phyloP scores from a whole-genome alignment of 2,113 vertebrate species.

The Lota lota region DNA sequence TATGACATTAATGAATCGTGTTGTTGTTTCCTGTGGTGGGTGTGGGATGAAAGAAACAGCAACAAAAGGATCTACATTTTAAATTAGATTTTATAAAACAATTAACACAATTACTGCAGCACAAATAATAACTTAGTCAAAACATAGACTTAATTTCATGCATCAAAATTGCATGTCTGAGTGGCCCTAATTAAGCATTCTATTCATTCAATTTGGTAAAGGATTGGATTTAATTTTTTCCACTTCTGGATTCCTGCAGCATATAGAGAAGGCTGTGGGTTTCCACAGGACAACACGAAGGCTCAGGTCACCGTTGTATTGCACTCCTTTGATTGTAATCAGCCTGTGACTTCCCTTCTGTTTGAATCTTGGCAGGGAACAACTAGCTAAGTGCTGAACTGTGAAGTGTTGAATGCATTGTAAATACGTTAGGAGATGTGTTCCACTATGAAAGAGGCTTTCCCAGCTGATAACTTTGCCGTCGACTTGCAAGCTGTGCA shows the following conservation, averaged over 20 bases:
- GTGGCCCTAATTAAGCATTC: conserved; percentile 25
- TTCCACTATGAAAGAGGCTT: conserved; percentile 67
- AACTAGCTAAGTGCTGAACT: conserved; percentile 68
- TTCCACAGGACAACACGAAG: conserved; percentile 1
- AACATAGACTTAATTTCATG: conserved; percentile 17
- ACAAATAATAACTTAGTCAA: too few relatives aligned
- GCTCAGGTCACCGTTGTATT: conserved; percentile 47
- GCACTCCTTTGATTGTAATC: conserved; percentile 69
- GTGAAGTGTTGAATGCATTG: conserved; percentile 52
- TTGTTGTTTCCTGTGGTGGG: too few relatives aligned
- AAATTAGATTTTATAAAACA: neutral
- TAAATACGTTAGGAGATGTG: conserved; percentile 65
- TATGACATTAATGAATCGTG: too few relatives aligned
- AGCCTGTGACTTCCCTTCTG: conserved; percentile 51
- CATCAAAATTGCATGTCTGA: conserved; percentile 34
- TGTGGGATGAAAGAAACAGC: too few relatives aligned
- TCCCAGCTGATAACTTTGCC: conserved; percentile 71
- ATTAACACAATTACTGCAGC: neutral
- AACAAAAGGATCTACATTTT: too few relatives aligned
- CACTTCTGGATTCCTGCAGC: conserved; percentile 16
- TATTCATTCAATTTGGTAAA: too few relatives aligned
- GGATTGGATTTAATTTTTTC: conserved; percentile 36
- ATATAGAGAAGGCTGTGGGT: conserved; percentile 19
- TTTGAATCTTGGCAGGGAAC: conserved; percentile 63
- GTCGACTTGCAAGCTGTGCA: conserved; percentile 51